Conservation (phyloP, 2,113 vertebrate species). For the Laticauda colubrina region DNA sequence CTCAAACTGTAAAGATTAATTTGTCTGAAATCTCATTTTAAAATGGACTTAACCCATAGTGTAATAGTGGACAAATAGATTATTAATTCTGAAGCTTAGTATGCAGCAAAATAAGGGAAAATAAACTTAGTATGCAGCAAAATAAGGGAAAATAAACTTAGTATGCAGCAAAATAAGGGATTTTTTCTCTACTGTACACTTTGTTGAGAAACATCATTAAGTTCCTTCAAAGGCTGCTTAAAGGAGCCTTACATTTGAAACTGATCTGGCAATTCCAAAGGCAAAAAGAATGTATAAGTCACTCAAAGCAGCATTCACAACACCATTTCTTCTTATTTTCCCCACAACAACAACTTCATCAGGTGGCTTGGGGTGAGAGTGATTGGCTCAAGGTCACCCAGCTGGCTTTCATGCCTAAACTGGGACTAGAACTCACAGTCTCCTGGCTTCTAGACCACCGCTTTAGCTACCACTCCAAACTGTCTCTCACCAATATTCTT, state of each 20-base stretch:
- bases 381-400: background rate
- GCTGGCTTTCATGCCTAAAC: background rate
- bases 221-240: background rate
- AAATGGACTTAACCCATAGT: background rate
- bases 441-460: background rate
- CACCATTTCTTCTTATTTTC: background rate
- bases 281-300: slow-evolving; percentile 12
- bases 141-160: background rate
- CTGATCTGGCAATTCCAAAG: slow-evolving; percentile 34
- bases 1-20: background rate
- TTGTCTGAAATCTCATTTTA: background rate
- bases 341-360: background rate
- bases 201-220: slow-evolving; percentile 6
- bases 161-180: background rate
- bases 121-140: background rate
- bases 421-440: background rate
- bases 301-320: background rate
- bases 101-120: background rate
- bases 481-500: background rate
- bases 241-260: background rate
- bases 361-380: background rate
- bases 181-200: background rate
- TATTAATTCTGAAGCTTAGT: background rate
- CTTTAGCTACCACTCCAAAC: background rate
- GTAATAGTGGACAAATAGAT: background rate